Conservation (phyloP, 2,113 vertebrate species). For the Petaurus breviceps region DNA sequence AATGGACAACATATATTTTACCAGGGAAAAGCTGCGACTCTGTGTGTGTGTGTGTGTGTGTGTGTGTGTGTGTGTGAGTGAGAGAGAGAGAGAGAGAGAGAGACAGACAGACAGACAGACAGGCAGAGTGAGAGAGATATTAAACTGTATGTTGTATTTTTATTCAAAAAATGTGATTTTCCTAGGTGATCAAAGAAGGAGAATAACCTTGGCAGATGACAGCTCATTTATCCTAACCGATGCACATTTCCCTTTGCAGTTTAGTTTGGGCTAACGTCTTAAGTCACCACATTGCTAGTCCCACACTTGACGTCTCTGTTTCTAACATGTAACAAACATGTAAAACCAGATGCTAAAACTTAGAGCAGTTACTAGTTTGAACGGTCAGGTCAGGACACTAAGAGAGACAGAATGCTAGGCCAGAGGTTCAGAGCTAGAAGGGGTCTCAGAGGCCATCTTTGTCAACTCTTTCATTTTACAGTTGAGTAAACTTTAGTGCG, state of each 20-base stretch:
- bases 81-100: too few relatives aligned
- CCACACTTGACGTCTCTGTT: conserved; percentile 23
- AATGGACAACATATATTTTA: not conserved
- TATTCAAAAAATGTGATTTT: not conserved
- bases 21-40: not conserved
- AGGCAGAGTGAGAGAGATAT: too few relatives aligned
- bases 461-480: not conserved
- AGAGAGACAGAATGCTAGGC: not conserved
- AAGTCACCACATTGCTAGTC: not conserved
- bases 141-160: too few relatives aligned
- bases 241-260: conserved; percentile 26
- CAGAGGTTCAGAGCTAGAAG: too few relatives aligned
- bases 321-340: conserved; percentile 9
- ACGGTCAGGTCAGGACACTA: not conserved
- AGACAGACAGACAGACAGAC: too few relatives aligned
- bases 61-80: too few relatives aligned
- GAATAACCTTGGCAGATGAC: not conserved
- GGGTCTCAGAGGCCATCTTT: not conserved
- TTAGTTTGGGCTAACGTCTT: conserved; percentile 43
- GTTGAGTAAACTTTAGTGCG: not conserved
- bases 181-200: not conserved
- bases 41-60: not conserved
- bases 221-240: not conserved
- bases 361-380: not conserved
- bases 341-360: conserved; percentile 15